A percentile compares a stretch with the other conserved stretches of the same genome.
Conservation (phyloP, 2,888 invertebrate species). For the Neocrepidodera transversa region DNA sequence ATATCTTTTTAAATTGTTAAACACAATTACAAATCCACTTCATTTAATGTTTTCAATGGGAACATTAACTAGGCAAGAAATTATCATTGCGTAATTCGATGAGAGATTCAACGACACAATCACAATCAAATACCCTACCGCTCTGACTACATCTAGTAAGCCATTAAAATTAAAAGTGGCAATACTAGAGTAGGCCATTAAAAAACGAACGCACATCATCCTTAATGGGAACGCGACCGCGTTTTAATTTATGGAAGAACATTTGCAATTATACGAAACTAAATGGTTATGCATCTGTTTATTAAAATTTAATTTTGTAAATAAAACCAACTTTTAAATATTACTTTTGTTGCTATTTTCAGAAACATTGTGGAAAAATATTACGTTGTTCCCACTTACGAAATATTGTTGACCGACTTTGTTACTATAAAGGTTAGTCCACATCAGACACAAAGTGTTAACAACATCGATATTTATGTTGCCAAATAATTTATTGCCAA, state of each 20-base stretch:
- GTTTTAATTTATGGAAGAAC: neutral
- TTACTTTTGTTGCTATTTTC: no score
- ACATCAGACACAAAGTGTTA: no score
- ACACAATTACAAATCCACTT: neutral
- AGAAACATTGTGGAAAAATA: no score
- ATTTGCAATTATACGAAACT: no score
- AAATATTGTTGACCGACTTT: no score
- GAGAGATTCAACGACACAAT: neutral
- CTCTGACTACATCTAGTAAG: neutral
- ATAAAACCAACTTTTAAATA: no score
- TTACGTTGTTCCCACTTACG: no score
- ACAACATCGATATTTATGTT: no score
- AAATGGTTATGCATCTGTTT: no score
- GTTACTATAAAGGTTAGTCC: no score
- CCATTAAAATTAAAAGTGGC: conserved; percentile 2
- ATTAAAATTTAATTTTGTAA: no score
- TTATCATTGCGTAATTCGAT: neutral
- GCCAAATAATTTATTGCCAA: no score
- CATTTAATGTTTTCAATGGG: conserved; percentile 2
- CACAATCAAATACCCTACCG: neutral
- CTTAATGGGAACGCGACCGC: neutral
- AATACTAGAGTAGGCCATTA: neutral
- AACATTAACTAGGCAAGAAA: neutral
- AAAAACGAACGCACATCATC: neutral
- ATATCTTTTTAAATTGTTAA: neutral